Evolutionary conservation across 2,113 vertebrate species (phyloP).

Genomic region (Coracopsis vasa): DNA sequence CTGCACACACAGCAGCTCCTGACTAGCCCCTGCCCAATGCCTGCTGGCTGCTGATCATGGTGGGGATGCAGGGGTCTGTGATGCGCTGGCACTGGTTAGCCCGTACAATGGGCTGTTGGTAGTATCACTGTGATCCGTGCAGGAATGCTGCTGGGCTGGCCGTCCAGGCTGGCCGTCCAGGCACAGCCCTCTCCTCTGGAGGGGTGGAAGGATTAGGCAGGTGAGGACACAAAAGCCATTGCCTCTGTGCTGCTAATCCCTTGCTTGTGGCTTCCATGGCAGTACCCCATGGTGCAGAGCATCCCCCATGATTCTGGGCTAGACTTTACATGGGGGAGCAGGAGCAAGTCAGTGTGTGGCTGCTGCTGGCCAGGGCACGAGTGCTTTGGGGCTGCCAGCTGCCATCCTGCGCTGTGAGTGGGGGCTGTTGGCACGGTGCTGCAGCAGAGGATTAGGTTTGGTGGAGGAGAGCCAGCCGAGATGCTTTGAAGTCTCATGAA

Average conservation of each 20-base stretch:
- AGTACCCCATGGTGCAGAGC: background rate
- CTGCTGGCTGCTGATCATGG: background rate
- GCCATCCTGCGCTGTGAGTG: rapidly evolving
- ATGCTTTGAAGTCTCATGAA: constrained; percentile 69
- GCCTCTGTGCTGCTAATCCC: rapidly evolving
- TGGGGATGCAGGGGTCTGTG: rapidly evolving
- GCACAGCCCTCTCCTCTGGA: background rate
- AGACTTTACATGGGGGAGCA: background rate
- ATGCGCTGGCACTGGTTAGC: background rate
- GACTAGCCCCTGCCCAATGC: background rate
- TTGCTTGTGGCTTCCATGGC: background rate
- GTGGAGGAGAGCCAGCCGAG: constrained; percentile 37
- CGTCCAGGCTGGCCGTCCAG: rapidly evolving
- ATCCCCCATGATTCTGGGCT: background rate
- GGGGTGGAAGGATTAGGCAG: rapidly evolving
- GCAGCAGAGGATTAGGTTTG: constrained; percentile 60
- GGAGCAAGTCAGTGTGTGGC: background rate
- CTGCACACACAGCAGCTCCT: background rate
- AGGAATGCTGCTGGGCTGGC: background rate
- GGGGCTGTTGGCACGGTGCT: constrained; percentile 19
- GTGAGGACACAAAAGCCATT: background rate
- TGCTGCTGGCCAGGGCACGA: background rate
- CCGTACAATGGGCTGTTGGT: background rate
- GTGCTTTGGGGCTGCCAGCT: background rate
- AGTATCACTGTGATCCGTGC: background rate